phyloP scores from a whole-genome alignment of 1,140 invertebrate species.

The Hypothenemus hampei region DNA sequence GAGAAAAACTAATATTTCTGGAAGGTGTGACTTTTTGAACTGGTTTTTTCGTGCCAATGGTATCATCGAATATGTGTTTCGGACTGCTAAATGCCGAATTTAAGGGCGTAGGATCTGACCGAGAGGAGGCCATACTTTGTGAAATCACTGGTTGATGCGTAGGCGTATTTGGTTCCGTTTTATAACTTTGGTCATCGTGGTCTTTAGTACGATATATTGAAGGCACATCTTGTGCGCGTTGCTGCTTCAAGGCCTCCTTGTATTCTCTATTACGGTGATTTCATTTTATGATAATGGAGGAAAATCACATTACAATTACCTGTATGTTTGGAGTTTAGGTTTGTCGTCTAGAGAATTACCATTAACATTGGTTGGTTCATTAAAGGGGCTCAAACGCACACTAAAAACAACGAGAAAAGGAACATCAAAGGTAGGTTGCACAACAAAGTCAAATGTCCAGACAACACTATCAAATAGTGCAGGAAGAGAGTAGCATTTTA shows the following conservation, averaged over 20 bases:
- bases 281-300: slow-evolving; percentile 1
- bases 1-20: slow-evolving; percentile 42
- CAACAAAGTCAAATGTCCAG: too few species aligned
- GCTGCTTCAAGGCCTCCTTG: slow-evolving; percentile 79
- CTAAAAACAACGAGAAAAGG: too few species aligned
- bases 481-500: too few species aligned
- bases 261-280: slow-evolving; percentile 78
- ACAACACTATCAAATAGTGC: too few species aligned
- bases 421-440: too few species aligned
- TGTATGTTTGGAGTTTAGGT: slow-evolving; percentile 77
- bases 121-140: slow-evolving; percentile 42
- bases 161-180: slow-evolving; percentile 46
- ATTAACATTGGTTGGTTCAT: slow-evolving; percentile 34
- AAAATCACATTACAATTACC: slow-evolving; percentile 49
- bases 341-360: slow-evolving; percentile 56
- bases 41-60: slow-evolving; percentile 45
- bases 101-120: slow-evolving; percentile 44
- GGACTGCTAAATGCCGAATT: slow-evolving; percentile 42
- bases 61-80: slow-evolving; percentile 43
- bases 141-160: slow-evolving; percentile 40
- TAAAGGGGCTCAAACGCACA: slow-evolving; percentile 39
- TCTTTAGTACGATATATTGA: slow-evolving; percentile 64
- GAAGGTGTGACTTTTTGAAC: slow-evolving; percentile 59
- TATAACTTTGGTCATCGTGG: slow-evolving; percentile 43
- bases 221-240: slow-evolving; percentile 67